A percentile compares a stretch with the other conserved stretches of the same genome.
These are phyloP conservation scores for Gasterosteus aculeatus DNA, from an alignment of 2,113 vertebrate genomes.

Conservation along the genomic window DNA sequence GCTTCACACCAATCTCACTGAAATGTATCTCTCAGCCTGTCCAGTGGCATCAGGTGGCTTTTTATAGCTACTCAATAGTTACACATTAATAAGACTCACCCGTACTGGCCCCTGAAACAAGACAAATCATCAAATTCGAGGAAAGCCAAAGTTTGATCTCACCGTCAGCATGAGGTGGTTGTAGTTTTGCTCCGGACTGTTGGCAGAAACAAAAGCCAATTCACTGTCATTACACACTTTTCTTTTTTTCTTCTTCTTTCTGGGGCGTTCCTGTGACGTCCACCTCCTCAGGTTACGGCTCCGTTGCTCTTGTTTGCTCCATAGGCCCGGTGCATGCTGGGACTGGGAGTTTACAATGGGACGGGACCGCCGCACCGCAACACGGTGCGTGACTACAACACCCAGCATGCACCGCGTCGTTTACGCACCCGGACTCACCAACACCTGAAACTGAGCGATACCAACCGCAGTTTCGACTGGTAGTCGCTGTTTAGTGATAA, in stretches of 20 bases:
- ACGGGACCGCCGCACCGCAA: background rate
- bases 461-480: constrained; percentile 72
- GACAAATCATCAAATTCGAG: background rate
- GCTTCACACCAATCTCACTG: background rate
- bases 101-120: background rate
- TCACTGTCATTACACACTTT: constrained; percentile 19
- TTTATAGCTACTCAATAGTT: constrained; percentile 4
- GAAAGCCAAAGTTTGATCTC: constrained; percentile 41
- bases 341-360: constrained; percentile 65
- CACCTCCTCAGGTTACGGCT: constrained; percentile 41
- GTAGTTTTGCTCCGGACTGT: constrained; percentile 13
- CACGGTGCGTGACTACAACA: constrained; percentile 39
- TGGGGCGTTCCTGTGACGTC: constrained; percentile 24
- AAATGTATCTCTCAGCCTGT: background rate
- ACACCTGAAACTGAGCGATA: constrained; percentile 78
- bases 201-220: constrained; percentile 36
- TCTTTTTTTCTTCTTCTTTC: background rate
- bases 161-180: constrained; percentile 58
- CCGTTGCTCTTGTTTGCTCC: constrained; percentile 37
- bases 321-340: constrained; percentile 63
- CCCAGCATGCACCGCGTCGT: constrained; percentile 63
- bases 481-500: constrained; percentile 28
- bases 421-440: constrained; percentile 50
- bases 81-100: constrained; percentile 24
- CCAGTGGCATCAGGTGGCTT: constrained; percentile 49